Evolutionary conservation across 1,140 invertebrate species (phyloP).

Genomic region (Lasaia peninsularis): DNA sequence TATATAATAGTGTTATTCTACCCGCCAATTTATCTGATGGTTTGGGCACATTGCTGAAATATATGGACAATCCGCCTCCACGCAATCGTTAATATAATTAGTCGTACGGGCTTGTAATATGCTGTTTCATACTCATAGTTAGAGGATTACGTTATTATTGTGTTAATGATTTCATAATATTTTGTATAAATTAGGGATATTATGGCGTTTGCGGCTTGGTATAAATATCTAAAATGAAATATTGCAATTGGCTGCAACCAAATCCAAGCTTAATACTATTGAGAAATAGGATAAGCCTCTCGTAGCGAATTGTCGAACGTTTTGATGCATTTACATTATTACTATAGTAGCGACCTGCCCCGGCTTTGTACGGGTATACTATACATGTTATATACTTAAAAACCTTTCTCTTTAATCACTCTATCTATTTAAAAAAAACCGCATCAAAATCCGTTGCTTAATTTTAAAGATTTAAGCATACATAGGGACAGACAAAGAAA

Average conservation of each 20-base stretch:
- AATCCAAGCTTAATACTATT: too few relatives aligned
- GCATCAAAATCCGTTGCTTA: too few relatives aligned
- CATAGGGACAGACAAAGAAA: too few relatives aligned
- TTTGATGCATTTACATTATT: too few relatives aligned
- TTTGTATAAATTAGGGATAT: background rate
- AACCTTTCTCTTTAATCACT: too few relatives aligned
- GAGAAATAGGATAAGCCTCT: too few relatives aligned
- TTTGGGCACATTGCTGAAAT: conserved; percentile 45
- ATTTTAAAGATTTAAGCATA: too few relatives aligned
- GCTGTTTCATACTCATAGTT: conserved; percentile 3
- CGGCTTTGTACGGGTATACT: too few relatives aligned
- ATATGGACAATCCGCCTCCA: conserved; percentile 41
- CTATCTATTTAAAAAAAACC: too few relatives aligned
- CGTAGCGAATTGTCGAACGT: too few relatives aligned
- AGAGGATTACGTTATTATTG: background rate
- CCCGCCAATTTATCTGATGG: conserved; percentile 56
- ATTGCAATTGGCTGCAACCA: background rate
- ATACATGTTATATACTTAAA: too few relatives aligned
- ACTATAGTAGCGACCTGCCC: too few relatives aligned
- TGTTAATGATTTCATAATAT: background rate
- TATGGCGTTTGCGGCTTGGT: background rate
- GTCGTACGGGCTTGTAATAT: conserved; percentile 11
- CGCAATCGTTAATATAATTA: conserved; percentile 33
- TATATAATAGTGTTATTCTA: conserved; percentile 53
- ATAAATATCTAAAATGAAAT: background rate